Conservation (phyloP, 2,888 invertebrate species). For the Teinopalpus imperialis region DNA sequence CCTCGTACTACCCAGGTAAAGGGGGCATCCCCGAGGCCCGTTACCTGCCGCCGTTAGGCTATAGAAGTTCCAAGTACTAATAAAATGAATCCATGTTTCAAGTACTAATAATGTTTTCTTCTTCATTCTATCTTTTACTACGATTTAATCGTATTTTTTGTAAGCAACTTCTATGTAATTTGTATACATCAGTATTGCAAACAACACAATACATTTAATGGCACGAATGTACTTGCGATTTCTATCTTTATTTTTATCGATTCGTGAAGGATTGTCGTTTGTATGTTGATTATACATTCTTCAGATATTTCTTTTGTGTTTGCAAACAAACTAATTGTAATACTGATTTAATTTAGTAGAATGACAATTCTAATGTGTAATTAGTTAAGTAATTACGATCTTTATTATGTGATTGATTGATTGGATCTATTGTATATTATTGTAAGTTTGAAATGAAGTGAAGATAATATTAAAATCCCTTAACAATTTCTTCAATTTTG, state of each 20-base stretch:
- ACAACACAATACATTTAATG: constrained; percentile 8
- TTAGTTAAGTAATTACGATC: background rate
- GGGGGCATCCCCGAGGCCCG: too few relatives aligned
- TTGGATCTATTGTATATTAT: background rate
- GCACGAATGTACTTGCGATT: constrained; percentile 2
- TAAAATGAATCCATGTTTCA: too few relatives aligned
- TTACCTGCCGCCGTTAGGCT: too few relatives aligned
- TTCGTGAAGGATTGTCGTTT: constrained; percentile 37
- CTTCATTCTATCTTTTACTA: too few relatives aligned
- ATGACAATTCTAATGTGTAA: constrained; percentile 8
- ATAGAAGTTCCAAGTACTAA: too few relatives aligned
- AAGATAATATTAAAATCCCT: too few relatives aligned
- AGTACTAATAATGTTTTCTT: too few relatives aligned
- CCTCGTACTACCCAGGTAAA: too few relatives aligned
- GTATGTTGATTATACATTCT: constrained; percentile 44
- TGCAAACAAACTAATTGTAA: constrained; percentile 25
- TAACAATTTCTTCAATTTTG: too few relatives aligned
- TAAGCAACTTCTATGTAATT: too few relatives aligned
- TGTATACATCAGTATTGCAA: constrained; percentile 11
- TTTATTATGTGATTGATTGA: constrained; percentile 3
- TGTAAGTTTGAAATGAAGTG: too few relatives aligned
- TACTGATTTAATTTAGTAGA: constrained; percentile 1
- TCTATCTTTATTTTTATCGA: constrained; percentile 9
- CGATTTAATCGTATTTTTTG: too few relatives aligned
- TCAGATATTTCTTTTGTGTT: constrained; percentile 42